These are phyloP conservation scores for Notodonta dromedarius DNA, from an alignment of 2,888 invertebrate genomes.

Conservation along the genomic window DNA sequence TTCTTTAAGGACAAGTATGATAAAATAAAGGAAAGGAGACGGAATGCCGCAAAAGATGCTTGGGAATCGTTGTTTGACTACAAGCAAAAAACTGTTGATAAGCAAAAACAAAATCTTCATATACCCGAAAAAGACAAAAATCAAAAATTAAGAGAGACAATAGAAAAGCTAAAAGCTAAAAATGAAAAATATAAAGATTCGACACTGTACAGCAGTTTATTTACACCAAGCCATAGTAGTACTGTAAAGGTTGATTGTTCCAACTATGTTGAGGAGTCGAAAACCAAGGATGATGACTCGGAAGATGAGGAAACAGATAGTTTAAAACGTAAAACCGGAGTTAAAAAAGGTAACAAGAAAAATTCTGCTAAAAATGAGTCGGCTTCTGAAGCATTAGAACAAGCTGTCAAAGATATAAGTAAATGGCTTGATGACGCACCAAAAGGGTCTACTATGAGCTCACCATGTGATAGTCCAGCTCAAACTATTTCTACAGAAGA, in stretches of 20 bases:
- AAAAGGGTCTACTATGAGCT: conserved; percentile 89
- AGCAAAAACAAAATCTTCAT: conserved; percentile 64
- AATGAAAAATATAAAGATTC: conserved; percentile 81
- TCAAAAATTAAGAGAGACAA: conserved; percentile 82
- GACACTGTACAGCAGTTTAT: conserved; percentile 63
- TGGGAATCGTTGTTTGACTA: conserved; percentile 76
- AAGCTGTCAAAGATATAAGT: conserved; percentile 93
- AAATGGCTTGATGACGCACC: conserved; percentile 95
- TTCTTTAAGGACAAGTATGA: conserved; percentile 85
- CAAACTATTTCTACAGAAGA: conserved; percentile 87
- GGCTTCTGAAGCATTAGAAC: conserved; percentile 82
- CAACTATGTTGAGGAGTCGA: conserved; percentile 51
- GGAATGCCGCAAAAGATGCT: conserved; percentile 77
- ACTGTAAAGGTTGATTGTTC: conserved; percentile 48
- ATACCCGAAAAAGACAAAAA: conserved; percentile 79
- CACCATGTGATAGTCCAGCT: conserved; percentile 91
- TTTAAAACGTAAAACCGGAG: conserved; percentile 51
- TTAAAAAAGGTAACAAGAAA: conserved; percentile 72
- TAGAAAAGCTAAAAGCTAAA: conserved; percentile 87
- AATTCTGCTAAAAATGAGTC: conserved; percentile 81
- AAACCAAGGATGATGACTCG: conserved; percentile 46
- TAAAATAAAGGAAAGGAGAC: conserved; percentile 85
- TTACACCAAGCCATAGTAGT: conserved; percentile 55
- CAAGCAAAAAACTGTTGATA: conserved; percentile 72
- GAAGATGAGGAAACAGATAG: conserved; percentile 50